A percentile compares a stretch with the other conserved stretches of the same genome.
These are phyloP conservation scores for Paedocypris micromegethes DNA, from an alignment of 2,797 vertebrate species.

Conservation along the genomic window DNA sequence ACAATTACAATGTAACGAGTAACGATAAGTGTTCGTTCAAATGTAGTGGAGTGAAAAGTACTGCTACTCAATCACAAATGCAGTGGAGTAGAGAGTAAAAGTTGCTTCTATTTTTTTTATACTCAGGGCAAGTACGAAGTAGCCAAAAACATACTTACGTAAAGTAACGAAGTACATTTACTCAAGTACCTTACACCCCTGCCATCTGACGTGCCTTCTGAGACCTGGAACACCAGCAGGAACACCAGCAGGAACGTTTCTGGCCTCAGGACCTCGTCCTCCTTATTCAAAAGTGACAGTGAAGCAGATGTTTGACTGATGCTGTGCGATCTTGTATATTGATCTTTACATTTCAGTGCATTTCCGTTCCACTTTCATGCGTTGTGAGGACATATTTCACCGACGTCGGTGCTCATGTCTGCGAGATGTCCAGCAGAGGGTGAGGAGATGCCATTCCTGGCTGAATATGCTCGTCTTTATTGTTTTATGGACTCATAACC, in stretches of 20 bases:
- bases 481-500: conserved; percentile 29
- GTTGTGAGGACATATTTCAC: neutral
- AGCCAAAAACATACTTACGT: too few relatives aligned
- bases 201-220: conserved; percentile 4
- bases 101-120: too few relatives aligned
- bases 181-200: neutral
- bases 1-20: too few relatives aligned
- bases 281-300: neutral
- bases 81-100: too few relatives aligned
- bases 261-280: conserved; percentile 6
- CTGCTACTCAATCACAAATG: too few relatives aligned
- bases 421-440: neutral
- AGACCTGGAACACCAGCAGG: conserved; percentile 1
- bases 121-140: too few relatives aligned
- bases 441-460: conserved; percentile 7
- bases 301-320: conserved; percentile 24
- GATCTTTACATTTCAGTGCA: neutral
- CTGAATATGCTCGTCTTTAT: neutral
- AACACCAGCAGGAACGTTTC: neutral
- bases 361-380: neutral
- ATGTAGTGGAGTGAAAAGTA: too few relatives aligned
- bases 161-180: too few relatives aligned
- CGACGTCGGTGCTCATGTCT: neutral
- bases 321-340: conserved; percentile 11
- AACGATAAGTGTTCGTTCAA: too few relatives aligned